phyloP scores from a whole-genome alignment of 2,113 vertebrate species.

The Thryonomys swinderianus region DNA sequence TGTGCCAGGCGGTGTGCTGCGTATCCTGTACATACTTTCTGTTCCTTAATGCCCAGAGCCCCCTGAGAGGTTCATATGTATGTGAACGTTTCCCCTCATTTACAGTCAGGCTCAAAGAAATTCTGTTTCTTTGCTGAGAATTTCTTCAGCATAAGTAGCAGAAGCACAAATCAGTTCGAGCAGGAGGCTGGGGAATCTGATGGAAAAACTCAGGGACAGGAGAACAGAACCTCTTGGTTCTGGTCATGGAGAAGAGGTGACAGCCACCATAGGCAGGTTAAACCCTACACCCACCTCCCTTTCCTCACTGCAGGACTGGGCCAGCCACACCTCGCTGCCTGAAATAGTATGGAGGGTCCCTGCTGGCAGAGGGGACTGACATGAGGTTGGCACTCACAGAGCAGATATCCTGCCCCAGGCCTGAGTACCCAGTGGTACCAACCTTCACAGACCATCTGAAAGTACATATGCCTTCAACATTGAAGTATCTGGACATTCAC shows the following conservation, averaged over 20 bases:
- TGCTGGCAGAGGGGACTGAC: not conserved
- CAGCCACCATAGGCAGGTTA: not conserved
- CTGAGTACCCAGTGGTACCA: not conserved
- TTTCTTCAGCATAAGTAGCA: not conserved
- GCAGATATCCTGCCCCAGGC: not conserved
- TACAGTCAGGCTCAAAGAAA: not conserved
- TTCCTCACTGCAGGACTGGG: not conserved
- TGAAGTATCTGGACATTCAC: not conserved
- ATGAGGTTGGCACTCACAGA: not conserved
- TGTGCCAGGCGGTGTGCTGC: too few relatives aligned
- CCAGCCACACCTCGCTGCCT: not conserved
- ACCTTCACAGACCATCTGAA: not conserved
- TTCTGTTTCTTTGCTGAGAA: not conserved
- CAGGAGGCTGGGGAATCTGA: not conserved
- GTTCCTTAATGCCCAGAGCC: not conserved
- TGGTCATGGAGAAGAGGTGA: too few relatives aligned
- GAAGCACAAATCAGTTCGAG: not conserved
- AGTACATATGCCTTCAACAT: not conserved
- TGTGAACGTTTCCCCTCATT: not conserved
- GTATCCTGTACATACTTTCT: fast-evolving
- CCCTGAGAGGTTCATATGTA: not conserved
- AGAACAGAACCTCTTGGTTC: not conserved
- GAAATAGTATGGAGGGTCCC: not conserved
- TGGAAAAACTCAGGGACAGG: not conserved
- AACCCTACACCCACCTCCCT: not conserved